Percentiles rank a stretch among this genome's conserved stretches.
Conservation (phyloP, 2,888 invertebrate species). For the Acanthopleura granulata region DNA sequence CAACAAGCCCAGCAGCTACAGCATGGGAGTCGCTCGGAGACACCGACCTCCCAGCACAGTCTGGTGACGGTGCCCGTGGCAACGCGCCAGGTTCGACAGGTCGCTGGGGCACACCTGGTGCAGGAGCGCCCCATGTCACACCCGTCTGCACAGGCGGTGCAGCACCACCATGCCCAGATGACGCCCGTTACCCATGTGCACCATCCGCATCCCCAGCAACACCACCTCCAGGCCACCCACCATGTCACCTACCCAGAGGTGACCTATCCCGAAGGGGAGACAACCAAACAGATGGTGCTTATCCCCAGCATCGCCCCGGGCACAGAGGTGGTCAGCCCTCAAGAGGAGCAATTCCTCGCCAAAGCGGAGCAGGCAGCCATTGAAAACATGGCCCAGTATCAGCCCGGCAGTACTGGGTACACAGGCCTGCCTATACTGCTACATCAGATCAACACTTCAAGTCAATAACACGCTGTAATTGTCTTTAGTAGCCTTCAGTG, state of each 20-base stretch:
- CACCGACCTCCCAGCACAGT: neutral
- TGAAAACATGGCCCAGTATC: conserved; percentile 12
- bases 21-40: neutral
- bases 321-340: conserved; percentile 11
- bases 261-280: neutral
- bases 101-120: neutral
- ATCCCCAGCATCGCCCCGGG: conserved; percentile 13
- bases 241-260: conserved; percentile 5
- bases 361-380: conserved; percentile 15
- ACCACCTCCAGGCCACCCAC: neutral
- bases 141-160: neutral
- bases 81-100: neutral
- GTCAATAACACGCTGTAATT: too few relatives aligned
- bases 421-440: conserved; percentile 9
- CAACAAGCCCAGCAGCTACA: neutral
- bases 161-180: neutral
- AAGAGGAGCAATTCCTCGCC: conserved; percentile 12
- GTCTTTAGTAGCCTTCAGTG: too few relatives aligned
- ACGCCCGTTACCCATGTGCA: neutral
- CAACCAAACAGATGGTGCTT: conserved; percentile 1
- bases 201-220: neutral
- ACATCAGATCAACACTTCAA: neutral
- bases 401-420: conserved; percentile 10
- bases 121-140: conserved; percentile 9
- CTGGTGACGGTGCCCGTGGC: neutral